Evolutionary conservation across 2,888 invertebrate species (phyloP).

Genomic region (Choristoneura rosaceana): DNA sequence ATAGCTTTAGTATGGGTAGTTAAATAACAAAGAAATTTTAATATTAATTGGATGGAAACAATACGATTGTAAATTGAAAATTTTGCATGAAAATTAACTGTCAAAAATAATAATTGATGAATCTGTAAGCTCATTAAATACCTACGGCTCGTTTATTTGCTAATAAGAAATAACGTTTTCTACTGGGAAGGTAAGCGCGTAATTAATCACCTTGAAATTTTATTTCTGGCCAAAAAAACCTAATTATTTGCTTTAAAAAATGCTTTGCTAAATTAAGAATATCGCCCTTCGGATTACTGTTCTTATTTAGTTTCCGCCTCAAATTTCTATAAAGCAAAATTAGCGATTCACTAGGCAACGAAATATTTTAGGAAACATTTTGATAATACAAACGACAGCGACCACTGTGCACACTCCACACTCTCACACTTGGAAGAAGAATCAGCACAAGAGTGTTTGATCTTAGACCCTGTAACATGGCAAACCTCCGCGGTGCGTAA

Average conservation of each 20-base stretch:
- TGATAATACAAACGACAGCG: too few relatives aligned
- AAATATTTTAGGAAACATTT: too few relatives aligned
- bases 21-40: neutral
- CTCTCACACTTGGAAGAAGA: too few relatives aligned
- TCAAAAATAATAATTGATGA: conserved; percentile 1
- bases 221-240: neutral
- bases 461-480: too few relatives aligned
- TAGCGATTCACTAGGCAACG: too few relatives aligned
- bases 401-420: too few relatives aligned
- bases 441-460: too few relatives aligned
- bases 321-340: too few relatives aligned
- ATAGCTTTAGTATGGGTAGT: neutral
- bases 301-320: too few relatives aligned
- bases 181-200: neutral
- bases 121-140: neutral
- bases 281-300: too few relatives aligned
- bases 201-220: conserved; percentile 1
- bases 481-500: too few relatives aligned
- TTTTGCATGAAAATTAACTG: neutral
- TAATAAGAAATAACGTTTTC: neutral
- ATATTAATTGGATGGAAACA: neutral
- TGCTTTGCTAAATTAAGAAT: neutral
- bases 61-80: neutral
- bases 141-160: neutral
- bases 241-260: neutral